Conservation (phyloP, 92 coral and sea anemone genomes). For the Phenganax marumi region DNA sequence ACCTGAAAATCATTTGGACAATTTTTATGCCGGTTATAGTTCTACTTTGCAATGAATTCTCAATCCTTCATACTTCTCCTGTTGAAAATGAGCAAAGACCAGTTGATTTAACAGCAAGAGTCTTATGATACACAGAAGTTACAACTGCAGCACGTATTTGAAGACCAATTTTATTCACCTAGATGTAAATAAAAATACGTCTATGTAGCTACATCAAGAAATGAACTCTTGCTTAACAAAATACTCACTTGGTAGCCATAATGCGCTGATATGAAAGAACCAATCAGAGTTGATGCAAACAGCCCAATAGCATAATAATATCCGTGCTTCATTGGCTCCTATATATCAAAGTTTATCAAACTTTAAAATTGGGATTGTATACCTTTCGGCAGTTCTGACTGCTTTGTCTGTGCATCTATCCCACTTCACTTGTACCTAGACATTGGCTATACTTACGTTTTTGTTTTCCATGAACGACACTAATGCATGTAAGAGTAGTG, state of each 20-base stretch:
- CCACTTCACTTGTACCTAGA: neutral
- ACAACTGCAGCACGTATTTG: conserved; percentile 91
- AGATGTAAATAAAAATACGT: conserved; percentile 1
- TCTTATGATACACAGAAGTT: conserved; percentile 83
- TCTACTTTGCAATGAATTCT: neutral
- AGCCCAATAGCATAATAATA: conserved; percentile 85
- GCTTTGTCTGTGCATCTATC: neutral
- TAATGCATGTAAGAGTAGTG: conserved; percentile 84
- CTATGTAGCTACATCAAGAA: neutral
- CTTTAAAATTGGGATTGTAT: too few relatives aligned
- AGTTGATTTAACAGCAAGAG: conserved; percentile 74
- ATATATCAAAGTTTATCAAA: neutral
- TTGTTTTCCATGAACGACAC: conserved; percentile 94
- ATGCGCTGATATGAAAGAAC: conserved; percentile 76
- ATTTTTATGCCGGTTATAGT: neutral
- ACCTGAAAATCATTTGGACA: conserved; percentile 55
- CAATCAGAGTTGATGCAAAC: conserved; percentile 67
- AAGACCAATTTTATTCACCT: conserved; percentile 93
- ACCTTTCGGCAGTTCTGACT: too few relatives aligned
- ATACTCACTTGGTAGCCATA: conserved; percentile 76
- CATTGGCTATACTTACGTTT: conserved; percentile 53
- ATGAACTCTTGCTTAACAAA: neutral
- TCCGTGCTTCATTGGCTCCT: conserved; percentile 93
- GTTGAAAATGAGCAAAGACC: conserved; percentile 75
- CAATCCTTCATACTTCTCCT: conserved; percentile 71